These are phyloP conservation scores for Aphodius granarius DNA, from an alignment of 2,888 invertebrate genomes.

Conservation along the genomic window DNA sequence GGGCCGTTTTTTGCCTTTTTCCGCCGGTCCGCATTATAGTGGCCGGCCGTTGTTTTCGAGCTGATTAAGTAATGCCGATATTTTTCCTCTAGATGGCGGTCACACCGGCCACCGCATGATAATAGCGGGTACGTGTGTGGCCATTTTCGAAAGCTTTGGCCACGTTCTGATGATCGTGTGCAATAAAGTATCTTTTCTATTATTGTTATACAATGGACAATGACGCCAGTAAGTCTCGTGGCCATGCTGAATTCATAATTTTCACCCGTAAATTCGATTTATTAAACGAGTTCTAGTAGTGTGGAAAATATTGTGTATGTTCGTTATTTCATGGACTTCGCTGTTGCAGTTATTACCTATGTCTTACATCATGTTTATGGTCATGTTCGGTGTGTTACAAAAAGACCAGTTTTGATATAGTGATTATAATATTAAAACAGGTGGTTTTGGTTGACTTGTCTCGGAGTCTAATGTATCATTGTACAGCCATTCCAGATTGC, in stretches of 20 bases:
- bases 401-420: too few species aligned
- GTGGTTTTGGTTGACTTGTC: too few species aligned
- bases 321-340: background rate
- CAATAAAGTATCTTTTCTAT: background rate
- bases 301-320: background rate
- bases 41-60: background rate
- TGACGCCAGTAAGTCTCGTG: background rate
- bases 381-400: too few species aligned
- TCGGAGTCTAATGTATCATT: too few species aligned
- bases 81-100: background rate
- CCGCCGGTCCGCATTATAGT: background rate
- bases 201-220: background rate
- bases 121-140: background rate
- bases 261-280: background rate
- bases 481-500: too few species aligned
- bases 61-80: constrained; percentile 6
- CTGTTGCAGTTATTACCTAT: background rate
- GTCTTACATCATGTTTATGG: too few species aligned
- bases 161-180: background rate
- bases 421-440: too few species aligned
- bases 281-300: background rate
- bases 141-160: constrained; percentile 1
- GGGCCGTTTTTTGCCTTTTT: background rate
- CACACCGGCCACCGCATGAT: background rate
- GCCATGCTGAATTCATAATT: background rate